Base-by-base conservation (phyloP, 2,113 vertebrate species). In the Eurypyga helias region DNA sequence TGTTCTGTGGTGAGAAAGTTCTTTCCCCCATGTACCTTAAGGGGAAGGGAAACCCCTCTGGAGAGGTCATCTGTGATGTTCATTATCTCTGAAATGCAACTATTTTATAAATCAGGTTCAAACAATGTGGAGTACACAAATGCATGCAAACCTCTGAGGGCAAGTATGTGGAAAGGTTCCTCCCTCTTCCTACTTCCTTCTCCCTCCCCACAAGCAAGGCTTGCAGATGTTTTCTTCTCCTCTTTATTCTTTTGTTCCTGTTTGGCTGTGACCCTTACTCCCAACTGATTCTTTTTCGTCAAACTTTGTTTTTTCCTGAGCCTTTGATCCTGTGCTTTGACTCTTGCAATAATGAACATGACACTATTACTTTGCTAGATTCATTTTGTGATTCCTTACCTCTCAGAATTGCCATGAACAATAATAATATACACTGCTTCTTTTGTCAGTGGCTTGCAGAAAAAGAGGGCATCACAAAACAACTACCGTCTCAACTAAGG, bases 161-260 rank as follows among this genome's bases (percentile, higher is more conserved):
- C 90, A 96, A 95, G 33, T 91, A 95, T 96, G 80, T 93, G 78
- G 87, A 78, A 88, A 83, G 46, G 57, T 96, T 91, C 77, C 93
- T 97, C 83, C 85, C 89, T 91, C 88, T 90, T 92, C 66, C 92
- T 89, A 73, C 36, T 93, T 72, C 65, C 76, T 75, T 94, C 64
- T 91, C 51, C 46, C 71, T 93, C 60, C 61, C 64, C 55, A 86
- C 62, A 87, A 92, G 60, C 61, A 88, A 79, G 69, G 79, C 62
- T 93, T 92, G 77, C 67, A 95, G 95, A 97, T 97, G 87, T 90
- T 97, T 97, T 91, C 62, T 96, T 72, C 93, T 94, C 66, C 67
- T 90, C 76, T 97, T 96, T 96, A 85, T 93, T 98, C 91, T 89
- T 66, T 94, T 97, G 79, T 93, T 97, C 77, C 94, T 96, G 34